Base-by-base conservation (phyloP, 1,140 invertebrate species). In the Aphaenogaster rudis region DNA sequence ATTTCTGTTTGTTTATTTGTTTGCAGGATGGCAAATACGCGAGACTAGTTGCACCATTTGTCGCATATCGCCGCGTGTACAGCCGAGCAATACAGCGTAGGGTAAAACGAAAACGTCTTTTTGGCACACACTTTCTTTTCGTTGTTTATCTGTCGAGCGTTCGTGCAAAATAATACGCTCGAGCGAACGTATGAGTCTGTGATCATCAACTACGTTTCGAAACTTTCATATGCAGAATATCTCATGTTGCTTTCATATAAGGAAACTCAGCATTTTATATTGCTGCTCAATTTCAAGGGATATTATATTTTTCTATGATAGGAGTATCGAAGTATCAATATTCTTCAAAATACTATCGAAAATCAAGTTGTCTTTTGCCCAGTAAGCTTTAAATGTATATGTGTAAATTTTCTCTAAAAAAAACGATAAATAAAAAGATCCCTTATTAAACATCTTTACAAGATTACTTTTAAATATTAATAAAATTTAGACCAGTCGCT, bases 1-100 rank as follows among this genome's bases (percentile, higher is more conserved):
- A 81, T n/a, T 71, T 28, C 33, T 50, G 45, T 33, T 66, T 48
- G 39, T 77, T 42, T 77, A 54, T 80, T 80, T 81, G 36, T 69
- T 54, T 54, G 42, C 1, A 15, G 17, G 9, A 13, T 33, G 9
- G 36, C 48, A 71, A 81, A 69, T 6, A 39, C 36, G 33, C n/a
- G 36, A 28, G 7, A 61, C 63, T 63, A 78, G 39, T 36, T 17
- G 42, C 42, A 33, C 45, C 28, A 79, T 36, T 54, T 39, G 36
- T 42, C 45, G 36, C 48, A 13, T 69, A 54, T 54, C 28, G 7
- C 8, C 13, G 5, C 3, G 1, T 13, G n/a, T 3, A 28, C 0
- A 28, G 28, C 28, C 78, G 11, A 71, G 9, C 9, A 15, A 57
- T 69, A 28, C 13, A 7, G 33, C 45, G 36, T 28, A 52, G 54